These are phyloP conservation scores for Catalaphyllia jardinei DNA, from an alignment of 64 coral and sea anemone genomes.

Conservation along the genomic window DNA sequence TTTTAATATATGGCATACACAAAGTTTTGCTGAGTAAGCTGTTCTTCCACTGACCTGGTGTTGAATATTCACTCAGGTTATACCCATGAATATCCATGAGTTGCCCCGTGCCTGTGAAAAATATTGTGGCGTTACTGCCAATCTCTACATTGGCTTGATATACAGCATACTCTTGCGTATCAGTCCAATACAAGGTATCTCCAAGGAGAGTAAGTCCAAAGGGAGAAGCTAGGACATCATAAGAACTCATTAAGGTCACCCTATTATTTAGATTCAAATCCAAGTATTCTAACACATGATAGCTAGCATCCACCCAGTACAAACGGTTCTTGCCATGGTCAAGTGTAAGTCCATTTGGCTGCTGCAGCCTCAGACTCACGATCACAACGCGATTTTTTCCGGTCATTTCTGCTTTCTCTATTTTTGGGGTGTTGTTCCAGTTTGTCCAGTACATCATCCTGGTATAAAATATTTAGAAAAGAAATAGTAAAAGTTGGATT, in stretches of 20 bases:
- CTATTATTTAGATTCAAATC: slow-evolving; percentile 22
- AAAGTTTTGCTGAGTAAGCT: no score
- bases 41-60: background rate
- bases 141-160: background rate
- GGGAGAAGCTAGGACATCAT: background rate
- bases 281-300: slow-evolving; percentile 24
- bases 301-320: slow-evolving; percentile 51
- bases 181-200: slow-evolving; percentile 56
- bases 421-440: slow-evolving; percentile 47
- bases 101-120: background rate
- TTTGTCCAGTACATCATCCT: slow-evolving; percentile 70
- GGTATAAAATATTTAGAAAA: background rate
- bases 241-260: slow-evolving; percentile 9
- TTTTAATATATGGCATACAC: no score
- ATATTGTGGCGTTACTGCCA: background rate
- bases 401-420: slow-evolving; percentile 46
- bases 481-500: background rate
- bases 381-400: slow-evolving; percentile 22
- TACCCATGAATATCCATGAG: slow-evolving; percentile 1
- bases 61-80: background rate
- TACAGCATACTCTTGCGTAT: slow-evolving; percentile 3
- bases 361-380: slow-evolving; percentile 4
- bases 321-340: slow-evolving; percentile 47
- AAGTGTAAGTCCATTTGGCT: slow-evolving; percentile 53
- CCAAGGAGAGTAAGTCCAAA: slow-evolving; percentile 58